These are phyloP conservation scores for Acanthornis magna DNA, from an alignment of 2,797 vertebrate species.

Conservation along the genomic window DNA sequence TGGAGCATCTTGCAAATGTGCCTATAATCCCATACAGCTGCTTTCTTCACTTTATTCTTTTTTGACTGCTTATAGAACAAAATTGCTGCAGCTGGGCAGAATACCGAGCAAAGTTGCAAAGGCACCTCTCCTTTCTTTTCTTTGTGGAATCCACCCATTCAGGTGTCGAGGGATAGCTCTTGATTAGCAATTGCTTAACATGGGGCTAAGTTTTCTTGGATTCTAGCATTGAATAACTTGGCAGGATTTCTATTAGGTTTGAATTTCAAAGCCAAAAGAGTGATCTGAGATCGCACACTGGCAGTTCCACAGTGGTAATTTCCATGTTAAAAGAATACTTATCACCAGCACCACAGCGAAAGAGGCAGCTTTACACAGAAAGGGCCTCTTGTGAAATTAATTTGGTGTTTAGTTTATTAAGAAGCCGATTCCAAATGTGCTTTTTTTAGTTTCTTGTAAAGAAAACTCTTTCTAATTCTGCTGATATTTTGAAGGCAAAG, in stretches of 20 bases:
- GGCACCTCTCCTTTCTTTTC: constrained; percentile 41
- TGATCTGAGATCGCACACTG: constrained; percentile 74
- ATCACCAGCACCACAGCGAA: constrained; percentile 71
- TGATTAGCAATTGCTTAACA: constrained; percentile 62
- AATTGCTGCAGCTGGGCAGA: constrained; percentile 66
- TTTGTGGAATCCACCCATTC: constrained; percentile 43
- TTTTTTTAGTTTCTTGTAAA: neutral
- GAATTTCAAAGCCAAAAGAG: constrained; percentile 76
- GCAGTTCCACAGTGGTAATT: constrained; percentile 75
- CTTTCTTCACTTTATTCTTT: constrained; percentile 69
- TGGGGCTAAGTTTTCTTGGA: constrained; percentile 71
- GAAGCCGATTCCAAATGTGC: constrained; percentile 50
- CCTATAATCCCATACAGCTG: constrained; percentile 73
- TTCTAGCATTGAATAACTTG: constrained; percentile 69
- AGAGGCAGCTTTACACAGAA: constrained; percentile 71
- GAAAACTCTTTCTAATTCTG: constrained; percentile 8
- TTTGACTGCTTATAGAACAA: constrained; percentile 52
- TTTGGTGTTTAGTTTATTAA: constrained; percentile 74
- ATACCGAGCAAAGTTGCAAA: constrained; percentile 61
- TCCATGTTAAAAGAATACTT: constrained; percentile 76
- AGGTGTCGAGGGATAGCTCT: constrained; percentile 18
- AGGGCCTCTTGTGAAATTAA: constrained; percentile 74
- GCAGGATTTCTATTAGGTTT: constrained; percentile 74
- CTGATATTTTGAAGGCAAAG: neutral
- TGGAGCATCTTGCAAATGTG: constrained; percentile 74